Evolutionary conservation across 2,113 vertebrate genomes (phyloP), one percentile per base, ranked within the genome.

Genomic region (Heterocephalus glaber): DNA sequence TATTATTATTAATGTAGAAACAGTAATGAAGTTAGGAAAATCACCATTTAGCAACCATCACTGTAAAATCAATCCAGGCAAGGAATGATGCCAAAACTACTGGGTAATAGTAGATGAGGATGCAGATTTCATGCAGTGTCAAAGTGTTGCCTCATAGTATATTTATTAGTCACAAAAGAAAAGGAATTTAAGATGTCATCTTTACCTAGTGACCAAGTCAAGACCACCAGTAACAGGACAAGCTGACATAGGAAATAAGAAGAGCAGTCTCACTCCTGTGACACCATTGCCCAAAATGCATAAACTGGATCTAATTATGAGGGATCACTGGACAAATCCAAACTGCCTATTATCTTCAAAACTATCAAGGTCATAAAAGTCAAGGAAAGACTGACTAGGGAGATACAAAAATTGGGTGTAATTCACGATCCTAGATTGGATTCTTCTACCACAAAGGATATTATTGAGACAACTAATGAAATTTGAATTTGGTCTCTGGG

Each of bases 1-100:
- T 52, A 33, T 79, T 72, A 56, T 38, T 47, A 33, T 56, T 52
- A 72, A 80, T n/a, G 66, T 20, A 76, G 49, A 77, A 52, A 66
- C 47, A 38, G 56, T 80, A 65, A 89, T n/a, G 26, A 81, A 89
- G 74, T 80, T 20, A 70, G 63, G 88, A 89, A 89, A 66, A 49
- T 58, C 16, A 35, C 35, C 22, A 66, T 10, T 81, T 60, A 65
- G 54, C 28, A 91, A 35, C 26, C 30, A 76, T 54, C 52, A 54
- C 12, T 61, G 3, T 70, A 90, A 93, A 95, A 85, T 89, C 80
- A 85, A 33, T 58, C 22, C 79, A 81, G 79, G 58, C 87, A 86
- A 58, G 85, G 30, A 89, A 89, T 17, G 19, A 86, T 66, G 30
- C 52, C n/a, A n/a, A 95, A 94, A 68, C 12, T 54, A 61, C 65